Evolutionary conservation across 2,797 vertebrate genomes (phyloP).

Genomic region (Aquila chrysaetos): DNA sequence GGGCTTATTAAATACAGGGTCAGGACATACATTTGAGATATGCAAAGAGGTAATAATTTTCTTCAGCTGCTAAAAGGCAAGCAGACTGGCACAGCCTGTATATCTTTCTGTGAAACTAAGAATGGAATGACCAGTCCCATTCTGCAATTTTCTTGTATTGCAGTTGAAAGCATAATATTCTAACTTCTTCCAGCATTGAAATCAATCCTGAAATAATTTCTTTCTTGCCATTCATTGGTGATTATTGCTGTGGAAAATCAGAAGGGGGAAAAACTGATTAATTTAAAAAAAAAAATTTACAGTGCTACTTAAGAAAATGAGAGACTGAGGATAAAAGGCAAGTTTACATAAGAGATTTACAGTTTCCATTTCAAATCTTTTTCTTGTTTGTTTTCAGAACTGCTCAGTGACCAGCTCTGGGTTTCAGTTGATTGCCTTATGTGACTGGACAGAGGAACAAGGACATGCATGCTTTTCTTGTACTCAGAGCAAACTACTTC

Average conservation of each 20-base stretch:
- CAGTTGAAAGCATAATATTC: neutral
- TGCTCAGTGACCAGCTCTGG: neutral
- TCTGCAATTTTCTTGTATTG: neutral
- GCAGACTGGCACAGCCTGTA: neutral
- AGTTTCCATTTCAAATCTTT: neutral
- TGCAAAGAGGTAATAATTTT: neutral
- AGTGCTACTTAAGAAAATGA: neutral
- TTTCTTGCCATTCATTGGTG: neutral
- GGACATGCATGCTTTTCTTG: neutral
- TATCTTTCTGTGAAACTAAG: neutral
- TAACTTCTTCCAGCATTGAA: neutral
- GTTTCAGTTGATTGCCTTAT: neutral
- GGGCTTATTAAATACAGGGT: neutral
- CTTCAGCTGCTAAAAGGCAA: neutral
- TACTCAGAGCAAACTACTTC: neutral
- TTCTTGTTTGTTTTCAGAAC: neutral
- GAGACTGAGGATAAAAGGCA: neutral
- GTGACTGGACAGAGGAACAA: neutral
- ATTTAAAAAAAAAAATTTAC: neutral
- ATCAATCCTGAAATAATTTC: neutral
- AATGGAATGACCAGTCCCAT: neutral
- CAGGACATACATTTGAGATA: neutral
- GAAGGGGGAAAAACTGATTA: fast-evolving
- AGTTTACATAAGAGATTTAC: neutral
- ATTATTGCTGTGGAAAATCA: neutral